phyloP scores from a whole-genome alignment of 2,888 invertebrate species.

The Tetheella fluctuosa region DNA sequence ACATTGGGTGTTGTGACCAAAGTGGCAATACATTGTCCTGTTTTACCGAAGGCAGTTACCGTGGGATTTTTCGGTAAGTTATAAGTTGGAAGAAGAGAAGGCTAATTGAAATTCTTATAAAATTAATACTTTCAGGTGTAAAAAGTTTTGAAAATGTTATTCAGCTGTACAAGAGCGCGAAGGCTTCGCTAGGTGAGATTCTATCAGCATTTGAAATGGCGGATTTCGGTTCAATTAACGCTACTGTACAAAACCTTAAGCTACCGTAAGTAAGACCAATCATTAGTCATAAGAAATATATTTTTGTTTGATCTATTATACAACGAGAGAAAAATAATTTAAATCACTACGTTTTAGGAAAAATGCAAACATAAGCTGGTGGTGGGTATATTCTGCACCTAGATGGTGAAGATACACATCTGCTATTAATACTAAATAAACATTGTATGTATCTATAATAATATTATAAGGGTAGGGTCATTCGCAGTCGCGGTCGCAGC shows the following conservation, averaged over 20 bases:
- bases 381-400: too few relatives aligned
- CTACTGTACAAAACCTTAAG: constrained; percentile 84
- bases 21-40: constrained; percentile 95
- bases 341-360: too few relatives aligned
- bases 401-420: too few relatives aligned
- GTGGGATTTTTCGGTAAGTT: constrained; percentile 93
- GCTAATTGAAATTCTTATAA: neutral
- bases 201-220: constrained; percentile 98
- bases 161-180: constrained; percentile 89
- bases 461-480: too few relatives aligned
- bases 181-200: constrained; percentile 92
- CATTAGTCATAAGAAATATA: too few relatives aligned
- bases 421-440: too few relatives aligned
- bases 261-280: constrained; percentile 64
- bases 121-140: constrained; percentile 81
- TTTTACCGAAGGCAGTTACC: constrained; percentile 91
- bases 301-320: too few relatives aligned
- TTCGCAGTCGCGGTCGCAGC: too few relatives aligned
- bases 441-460: too few relatives aligned
- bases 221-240: constrained; percentile 89
- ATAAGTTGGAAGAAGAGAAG: neutral
- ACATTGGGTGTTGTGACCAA: constrained; percentile 97
- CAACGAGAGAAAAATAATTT: too few relatives aligned
- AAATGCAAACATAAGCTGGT: too few relatives aligned
- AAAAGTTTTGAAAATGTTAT: constrained; percentile 91